These are phyloP conservation scores for Melipona quadrifasciata DNA, from an alignment of 1,140 invertebrate genomes.

Conservation along the genomic window DNA sequence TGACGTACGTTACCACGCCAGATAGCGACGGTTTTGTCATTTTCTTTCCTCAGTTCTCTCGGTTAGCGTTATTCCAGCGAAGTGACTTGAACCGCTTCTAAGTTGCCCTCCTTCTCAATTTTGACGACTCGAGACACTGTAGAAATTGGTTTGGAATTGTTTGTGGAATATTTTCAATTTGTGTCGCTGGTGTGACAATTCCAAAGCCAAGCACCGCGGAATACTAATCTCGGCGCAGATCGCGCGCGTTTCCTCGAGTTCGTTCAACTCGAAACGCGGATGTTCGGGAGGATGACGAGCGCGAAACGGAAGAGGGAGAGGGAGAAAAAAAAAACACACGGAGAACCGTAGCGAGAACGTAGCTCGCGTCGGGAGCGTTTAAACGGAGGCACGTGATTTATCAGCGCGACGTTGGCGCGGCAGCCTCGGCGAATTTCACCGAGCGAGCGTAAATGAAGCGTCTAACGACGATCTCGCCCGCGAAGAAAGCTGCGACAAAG, in stretches of 20 bases:
- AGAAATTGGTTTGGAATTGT: too few species aligned
- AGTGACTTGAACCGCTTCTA: not conserved
- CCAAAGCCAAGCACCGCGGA: not conserved
- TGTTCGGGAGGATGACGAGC: not conserved
- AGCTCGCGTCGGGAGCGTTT: slow-evolving; percentile 38
- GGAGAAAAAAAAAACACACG: slow-evolving; percentile 31
- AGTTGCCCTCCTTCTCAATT: not conserved
- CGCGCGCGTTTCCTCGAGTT: not conserved
- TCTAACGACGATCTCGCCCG: slow-evolving; percentile 68
- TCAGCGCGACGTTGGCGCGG: slow-evolving; percentile 50
- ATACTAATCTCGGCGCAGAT: not conserved
- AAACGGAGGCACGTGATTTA: slow-evolving; percentile 60
- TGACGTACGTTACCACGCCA: not conserved
- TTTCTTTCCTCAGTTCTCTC: not conserved
- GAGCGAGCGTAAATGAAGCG: slow-evolving; percentile 69
- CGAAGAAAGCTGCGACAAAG: slow-evolving; percentile 52
- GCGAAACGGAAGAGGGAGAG: too few species aligned
- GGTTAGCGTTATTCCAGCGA: not conserved
- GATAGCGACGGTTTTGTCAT: not conserved
- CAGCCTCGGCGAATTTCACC: slow-evolving; percentile 57
- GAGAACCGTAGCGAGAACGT: slow-evolving; percentile 1
- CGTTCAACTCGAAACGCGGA: not conserved
- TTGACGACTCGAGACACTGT: too few species aligned
- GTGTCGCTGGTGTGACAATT: too few species aligned
- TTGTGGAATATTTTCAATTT: too few species aligned